Evolutionary conservation across 2,888 invertebrate genomes (phyloP).

Genomic region (Xylocampa areola): DNA sequence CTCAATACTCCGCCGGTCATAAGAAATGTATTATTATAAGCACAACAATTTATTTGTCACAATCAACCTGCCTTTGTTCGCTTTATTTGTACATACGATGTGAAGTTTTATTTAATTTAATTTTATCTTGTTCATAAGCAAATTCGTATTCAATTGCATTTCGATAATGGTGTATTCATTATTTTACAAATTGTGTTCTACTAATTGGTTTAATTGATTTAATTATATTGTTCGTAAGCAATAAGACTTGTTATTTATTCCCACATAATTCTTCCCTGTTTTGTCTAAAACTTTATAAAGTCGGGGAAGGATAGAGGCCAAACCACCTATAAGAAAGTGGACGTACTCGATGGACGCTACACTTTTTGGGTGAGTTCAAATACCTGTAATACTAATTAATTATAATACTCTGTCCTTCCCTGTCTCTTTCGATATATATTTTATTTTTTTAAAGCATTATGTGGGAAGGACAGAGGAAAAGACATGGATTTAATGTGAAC

Average conservation of each 20-base stretch:
- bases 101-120: conserved; percentile 32
- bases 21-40: conserved; percentile 33
- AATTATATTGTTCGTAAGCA: conserved; percentile 75
- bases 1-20: conserved; percentile 28
- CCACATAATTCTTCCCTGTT: conserved; percentile 82
- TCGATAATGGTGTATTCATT: conserved; percentile 45
- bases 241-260: conserved; percentile 68
- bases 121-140: conserved; percentile 46
- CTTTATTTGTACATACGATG: conserved; percentile 48
- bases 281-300: conserved; percentile 53
- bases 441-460: conserved; percentile 56
- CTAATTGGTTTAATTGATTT: conserved; percentile 69
- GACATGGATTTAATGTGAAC: conserved; percentile 41
- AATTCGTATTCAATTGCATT: conserved; percentile 44
- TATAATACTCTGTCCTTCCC: conserved; percentile 91
- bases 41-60: conserved; percentile 57
- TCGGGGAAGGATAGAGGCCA: conserved; percentile 87
- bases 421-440: conserved; percentile 65
- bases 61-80: conserved; percentile 45
- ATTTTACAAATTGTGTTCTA: conserved; percentile 55
- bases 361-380: conserved; percentile 86
- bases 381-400: conserved; percentile 69
- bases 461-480: conserved; percentile 86
- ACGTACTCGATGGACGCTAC: conserved; percentile 78
- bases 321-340: conserved; percentile 87